A percentile compares a stretch with the other conserved stretches of the same genome.
Evolutionary conservation across 2,113 vertebrate genomes (phyloP).

Genomic region (Mastomys coucha): DNA sequence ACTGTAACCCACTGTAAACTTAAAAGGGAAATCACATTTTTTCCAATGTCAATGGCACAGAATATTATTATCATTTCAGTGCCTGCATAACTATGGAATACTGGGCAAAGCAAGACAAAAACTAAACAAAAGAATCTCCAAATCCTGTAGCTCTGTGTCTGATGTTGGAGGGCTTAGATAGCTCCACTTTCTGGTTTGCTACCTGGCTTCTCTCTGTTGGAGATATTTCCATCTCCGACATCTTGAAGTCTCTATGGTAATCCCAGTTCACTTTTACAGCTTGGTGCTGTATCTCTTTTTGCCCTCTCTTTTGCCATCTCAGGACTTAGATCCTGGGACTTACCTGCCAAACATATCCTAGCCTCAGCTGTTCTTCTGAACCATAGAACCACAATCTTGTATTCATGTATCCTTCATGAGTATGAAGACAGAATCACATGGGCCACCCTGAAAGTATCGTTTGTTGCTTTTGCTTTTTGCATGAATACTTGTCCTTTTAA

Average conservation of each 20-base stretch:
- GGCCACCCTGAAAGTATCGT: not conserved
- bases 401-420: not conserved
- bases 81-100: not conserved
- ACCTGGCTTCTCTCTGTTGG: not conserved
- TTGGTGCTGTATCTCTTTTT: not conserved
- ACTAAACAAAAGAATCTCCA: not conserved
- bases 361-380: not conserved
- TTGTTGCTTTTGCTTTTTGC: not conserved
- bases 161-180: not conserved
- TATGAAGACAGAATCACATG: not conserved
- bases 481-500: not conserved
- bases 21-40: not conserved
- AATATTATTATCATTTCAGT: not conserved
- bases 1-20: not conserved
- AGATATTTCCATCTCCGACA: not conserved
- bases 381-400: not conserved
- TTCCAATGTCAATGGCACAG: not conserved
- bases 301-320: not conserved
- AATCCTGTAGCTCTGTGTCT: not conserved
- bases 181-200: not conserved
- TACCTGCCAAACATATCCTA: not conserved
- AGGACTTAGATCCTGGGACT: not conserved
- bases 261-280: not conserved
- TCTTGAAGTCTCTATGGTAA: not conserved
- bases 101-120: not conserved